Evolutionary conservation across 2,113 vertebrate genomes (phyloP).

Genomic region (Equus quagga): DNA sequence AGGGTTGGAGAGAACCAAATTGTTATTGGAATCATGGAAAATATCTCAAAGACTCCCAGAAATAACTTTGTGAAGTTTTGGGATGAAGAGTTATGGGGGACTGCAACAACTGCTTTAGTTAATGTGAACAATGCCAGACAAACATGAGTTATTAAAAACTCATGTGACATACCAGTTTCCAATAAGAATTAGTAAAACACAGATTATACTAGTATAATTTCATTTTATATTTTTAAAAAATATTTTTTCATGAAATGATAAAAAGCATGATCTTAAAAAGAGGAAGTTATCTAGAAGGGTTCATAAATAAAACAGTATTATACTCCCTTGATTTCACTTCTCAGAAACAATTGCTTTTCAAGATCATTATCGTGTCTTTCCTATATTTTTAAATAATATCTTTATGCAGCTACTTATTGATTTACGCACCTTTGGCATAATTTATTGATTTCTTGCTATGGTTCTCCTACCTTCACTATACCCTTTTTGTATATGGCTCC

Average conservation of each 20-base stretch:
- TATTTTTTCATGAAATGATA: not conserved
- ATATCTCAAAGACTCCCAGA: not conserved
- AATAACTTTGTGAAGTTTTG: not conserved
- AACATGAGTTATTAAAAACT: not conserved
- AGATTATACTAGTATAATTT: not conserved
- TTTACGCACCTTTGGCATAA: too few species aligned
- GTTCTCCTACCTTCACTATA: not conserved
- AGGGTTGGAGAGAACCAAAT: not conserved
- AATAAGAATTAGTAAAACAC: not conserved
- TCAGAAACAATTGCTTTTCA: not conserved
- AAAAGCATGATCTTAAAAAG: not conserved
- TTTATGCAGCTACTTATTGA: not conserved
- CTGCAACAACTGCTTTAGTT: not conserved
- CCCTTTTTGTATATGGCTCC: not conserved
- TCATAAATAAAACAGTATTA: not conserved
- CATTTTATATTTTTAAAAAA: not conserved
- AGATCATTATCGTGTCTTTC: not conserved
- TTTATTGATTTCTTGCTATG: not conserved
- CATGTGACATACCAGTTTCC: not conserved
- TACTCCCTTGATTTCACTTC: not conserved
- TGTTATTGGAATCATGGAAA: not conserved
- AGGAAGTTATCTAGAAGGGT: fast-evolving
- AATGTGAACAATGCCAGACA: not conserved
- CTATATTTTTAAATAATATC: not conserved
- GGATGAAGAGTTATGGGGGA: fast-evolving